Base-by-base conservation (phyloP, 2,113 vertebrate genomes). In the Microtus ochrogaster region DNA sequence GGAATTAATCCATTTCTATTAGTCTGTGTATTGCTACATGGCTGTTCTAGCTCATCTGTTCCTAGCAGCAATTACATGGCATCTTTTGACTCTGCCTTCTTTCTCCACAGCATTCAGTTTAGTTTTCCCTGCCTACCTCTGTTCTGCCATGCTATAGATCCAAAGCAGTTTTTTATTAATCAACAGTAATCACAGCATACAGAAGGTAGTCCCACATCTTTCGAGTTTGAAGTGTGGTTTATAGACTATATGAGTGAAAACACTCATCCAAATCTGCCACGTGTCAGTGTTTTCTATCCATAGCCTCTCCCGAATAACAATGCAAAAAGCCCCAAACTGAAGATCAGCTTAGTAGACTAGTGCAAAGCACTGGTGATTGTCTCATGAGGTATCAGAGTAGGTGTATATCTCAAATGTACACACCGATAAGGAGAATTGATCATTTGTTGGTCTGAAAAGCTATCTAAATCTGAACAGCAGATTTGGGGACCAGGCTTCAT, bases 391-490 rank as follows among this genome's bases (percentile, higher is more conserved):
- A 17, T 33, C 9, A 47, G 52, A 96, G 36, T 79, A 52, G 7
- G 9, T 76, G 28, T 21, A 52, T 90, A 36, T 22, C 70, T 36
- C 63, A 68, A 76, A 68, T 76, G 84, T 24, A 77, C 36, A 82
- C 5, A 44, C 7, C n/a, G 70, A 44, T 72, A n/a, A 90, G 21
- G 9, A 91, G 16, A 89, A 89, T 95, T 63, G 82, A 96, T 84
- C 92, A 89, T 76, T 95, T 86, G 30, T 91, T 68, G 96, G 14
- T 28, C 30, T 93, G 55, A 73, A 61, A 81, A 94, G 79, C 5
- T 63, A 39, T 12, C 83, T 94, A 70, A 24, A 92, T 73, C 47
- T 92, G 16, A 28, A 41, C 55, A 83, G 55, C 73, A 84, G 22
- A 91, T 66, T 44, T 82, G 12, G 16, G 3, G 79, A 68, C 26